Evolutionary conservation across 2,113 vertebrate genomes (phyloP).

Genomic region (Leiothrix lutea): DNA sequence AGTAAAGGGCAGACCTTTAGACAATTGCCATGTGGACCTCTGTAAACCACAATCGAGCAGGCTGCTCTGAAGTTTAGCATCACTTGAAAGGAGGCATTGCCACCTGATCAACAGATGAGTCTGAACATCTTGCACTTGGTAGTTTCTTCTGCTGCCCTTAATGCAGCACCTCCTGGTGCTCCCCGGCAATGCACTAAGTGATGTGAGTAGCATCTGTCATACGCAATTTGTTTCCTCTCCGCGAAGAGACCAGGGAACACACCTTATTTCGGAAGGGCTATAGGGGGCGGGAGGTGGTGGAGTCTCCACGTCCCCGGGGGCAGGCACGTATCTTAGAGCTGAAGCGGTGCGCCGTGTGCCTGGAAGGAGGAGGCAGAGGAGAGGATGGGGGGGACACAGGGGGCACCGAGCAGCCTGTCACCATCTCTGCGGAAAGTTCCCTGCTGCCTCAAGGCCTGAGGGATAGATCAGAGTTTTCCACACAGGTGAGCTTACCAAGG

Average conservation of each 20-base stretch:
- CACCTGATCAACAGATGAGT: conserved; percentile 39
- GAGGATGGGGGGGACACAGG: neutral
- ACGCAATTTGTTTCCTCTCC: neutral
- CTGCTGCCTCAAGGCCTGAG: neutral
- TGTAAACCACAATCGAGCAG: neutral
- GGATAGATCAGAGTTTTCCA: neutral
- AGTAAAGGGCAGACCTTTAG: neutral
- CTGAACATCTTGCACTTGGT: neutral
- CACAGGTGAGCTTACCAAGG: neutral
- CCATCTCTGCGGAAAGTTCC: conserved; percentile 37
- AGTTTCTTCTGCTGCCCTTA: neutral
- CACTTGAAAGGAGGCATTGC: neutral
- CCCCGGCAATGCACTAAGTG: neutral
- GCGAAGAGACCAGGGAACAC: neutral
- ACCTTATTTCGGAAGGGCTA: neutral
- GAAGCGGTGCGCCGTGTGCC: neutral
- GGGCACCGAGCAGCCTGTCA: neutral
- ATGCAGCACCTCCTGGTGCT: neutral
- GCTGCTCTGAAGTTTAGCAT: neutral
- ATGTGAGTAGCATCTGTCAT: neutral
- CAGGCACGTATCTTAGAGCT: neutral
- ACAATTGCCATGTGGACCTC: neutral
- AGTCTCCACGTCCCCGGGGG: neutral
- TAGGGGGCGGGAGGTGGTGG: neutral
- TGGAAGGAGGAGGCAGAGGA: neutral